Conservation (phyloP, 2,797 vertebrate genomes). For the Heliangelus exortis region DNA sequence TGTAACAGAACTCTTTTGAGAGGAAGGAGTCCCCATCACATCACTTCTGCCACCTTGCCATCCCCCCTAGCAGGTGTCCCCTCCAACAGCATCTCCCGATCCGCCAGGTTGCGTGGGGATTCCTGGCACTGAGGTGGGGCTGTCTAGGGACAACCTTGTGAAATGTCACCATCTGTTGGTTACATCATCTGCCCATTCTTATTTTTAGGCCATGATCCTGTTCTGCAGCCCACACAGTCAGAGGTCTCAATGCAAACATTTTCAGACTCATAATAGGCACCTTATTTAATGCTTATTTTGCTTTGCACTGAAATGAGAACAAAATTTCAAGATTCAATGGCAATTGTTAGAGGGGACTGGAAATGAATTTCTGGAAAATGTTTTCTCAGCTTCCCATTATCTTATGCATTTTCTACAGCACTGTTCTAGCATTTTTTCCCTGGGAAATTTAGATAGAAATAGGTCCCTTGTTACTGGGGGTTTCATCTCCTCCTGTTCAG, state of each 20-base stretch:
- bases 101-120: background rate
- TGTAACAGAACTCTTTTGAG: background rate
- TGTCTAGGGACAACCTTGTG: background rate
- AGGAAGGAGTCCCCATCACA: background rate
- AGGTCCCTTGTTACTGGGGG: background rate
- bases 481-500: conserved; percentile 16
- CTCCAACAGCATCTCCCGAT: background rate
- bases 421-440: background rate
- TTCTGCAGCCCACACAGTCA: background rate
- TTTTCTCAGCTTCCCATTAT: conserved; percentile 5
- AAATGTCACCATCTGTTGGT: background rate
- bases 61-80: background rate
- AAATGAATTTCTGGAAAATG: conserved; percentile 9
- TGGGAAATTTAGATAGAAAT: background rate
- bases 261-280: background rate
- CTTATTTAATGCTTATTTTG: background rate
- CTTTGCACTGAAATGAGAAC: background rate
- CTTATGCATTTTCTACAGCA: background rate
- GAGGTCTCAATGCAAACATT: background rate
- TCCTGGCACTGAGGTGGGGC: background rate
- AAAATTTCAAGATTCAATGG: background rate
- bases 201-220: background rate
- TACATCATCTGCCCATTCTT: background rate
- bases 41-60: background rate
- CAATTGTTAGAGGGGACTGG: background rate